Evolutionary conservation across 2,888 invertebrate species (phyloP), one percentile per base, ranked within the genome.

Genomic region (Aporophyla nigra): DNA sequence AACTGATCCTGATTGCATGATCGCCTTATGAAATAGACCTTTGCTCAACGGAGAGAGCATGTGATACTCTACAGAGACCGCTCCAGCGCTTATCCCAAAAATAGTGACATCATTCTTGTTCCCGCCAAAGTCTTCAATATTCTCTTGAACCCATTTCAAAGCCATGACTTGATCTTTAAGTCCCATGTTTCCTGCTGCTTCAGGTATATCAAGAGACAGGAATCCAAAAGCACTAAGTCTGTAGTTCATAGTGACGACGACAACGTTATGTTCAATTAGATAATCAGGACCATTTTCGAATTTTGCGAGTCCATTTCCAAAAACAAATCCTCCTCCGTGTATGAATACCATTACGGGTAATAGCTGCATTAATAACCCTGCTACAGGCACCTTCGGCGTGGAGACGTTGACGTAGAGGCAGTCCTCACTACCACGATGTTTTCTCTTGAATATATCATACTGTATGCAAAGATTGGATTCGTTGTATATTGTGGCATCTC

Each of bases 401-500:
- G 89, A 94, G 5, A 96, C 92, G 78, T 94, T 95, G 2, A 95
- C 87, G 70, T 93, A 94, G 0, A 95, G 91, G 76, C 96, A 96
- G 80, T 95, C 95, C 86, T 96, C 95, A 67, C 89, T 90, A 21
- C 95, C 95, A 4, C 70, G 76, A 54, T 86, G 43, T 71, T 59
- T 53, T 40, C 86, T 84, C 46, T 78, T 84, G 0, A 80, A 46
- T 6, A 90, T 67, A 62, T 92, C 88, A 7, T 87, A 69, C 85
- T 94, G 94, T 46, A 83, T 78, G 16, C 90, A 85, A 54, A 91
- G 76, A 53, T 80, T 76, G 84, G 65, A 92, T 90, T 80, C 86
- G 94, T 94, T 71, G 92, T 70, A 69, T 19, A 51, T 90, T 6
- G 96, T 96, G 14, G 97, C 97, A 90, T 97, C 96, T 91, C 95